Percentiles rank a stretch among this genome's conserved stretches.
Conservation (phyloP, 2,888 invertebrate species). For the Cybosia mesomella region DNA sequence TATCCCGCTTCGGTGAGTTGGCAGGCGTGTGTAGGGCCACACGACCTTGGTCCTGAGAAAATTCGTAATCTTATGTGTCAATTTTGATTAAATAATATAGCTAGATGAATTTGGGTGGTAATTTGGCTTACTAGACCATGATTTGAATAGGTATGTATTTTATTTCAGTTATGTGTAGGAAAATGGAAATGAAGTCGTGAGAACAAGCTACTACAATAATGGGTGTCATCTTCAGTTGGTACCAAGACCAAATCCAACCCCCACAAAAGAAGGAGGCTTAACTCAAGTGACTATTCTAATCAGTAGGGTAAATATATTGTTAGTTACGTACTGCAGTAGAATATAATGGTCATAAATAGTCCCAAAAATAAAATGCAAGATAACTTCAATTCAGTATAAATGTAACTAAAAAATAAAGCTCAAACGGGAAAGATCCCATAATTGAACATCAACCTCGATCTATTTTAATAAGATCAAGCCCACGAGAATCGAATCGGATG, state of each 20-base stretch:
- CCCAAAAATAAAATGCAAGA: slow-evolving; percentile 2
- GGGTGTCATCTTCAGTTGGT: no score
- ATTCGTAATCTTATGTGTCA: no score
- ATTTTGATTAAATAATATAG: no score
- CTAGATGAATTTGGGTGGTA: no score
- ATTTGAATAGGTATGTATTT: not conserved
- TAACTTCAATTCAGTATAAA: slow-evolving; percentile 18
- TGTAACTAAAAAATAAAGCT: slow-evolving; percentile 22
- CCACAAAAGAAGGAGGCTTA: no score
- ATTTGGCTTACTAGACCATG: not conserved
- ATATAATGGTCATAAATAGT: not conserved
- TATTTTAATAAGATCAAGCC: slow-evolving; percentile 42
- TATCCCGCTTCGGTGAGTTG: no score
- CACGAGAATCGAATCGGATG: slow-evolving; percentile 42
- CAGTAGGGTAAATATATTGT: no score
- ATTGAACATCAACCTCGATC: slow-evolving; percentile 40
- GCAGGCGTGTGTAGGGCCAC: no score
- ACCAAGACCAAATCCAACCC: not conserved
- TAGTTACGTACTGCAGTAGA: not conserved
- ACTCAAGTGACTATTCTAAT: no score
- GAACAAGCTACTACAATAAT: not conserved
- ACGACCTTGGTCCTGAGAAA: no score
- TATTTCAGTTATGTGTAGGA: not conserved
- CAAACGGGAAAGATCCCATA: slow-evolving; percentile 25
- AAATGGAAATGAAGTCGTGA: not conserved